Evolutionary conservation across 2,888 invertebrate species (phyloP), one percentile per base, ranked within the genome.

Genomic region (Aleiodes testaceus): DNA sequence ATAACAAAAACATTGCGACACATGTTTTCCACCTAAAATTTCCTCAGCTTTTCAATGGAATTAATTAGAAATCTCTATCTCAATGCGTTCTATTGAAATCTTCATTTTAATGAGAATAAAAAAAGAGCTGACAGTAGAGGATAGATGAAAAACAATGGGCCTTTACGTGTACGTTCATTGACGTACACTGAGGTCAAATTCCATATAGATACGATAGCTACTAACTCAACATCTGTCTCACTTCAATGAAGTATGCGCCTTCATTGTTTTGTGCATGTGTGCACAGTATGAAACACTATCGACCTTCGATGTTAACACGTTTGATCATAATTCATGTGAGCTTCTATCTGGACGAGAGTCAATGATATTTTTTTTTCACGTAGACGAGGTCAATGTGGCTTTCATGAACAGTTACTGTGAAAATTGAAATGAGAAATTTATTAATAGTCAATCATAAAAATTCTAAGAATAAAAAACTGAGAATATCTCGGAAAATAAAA

Each of bases 151-250:
- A 47, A 49, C 47, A 49, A 64, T 64, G 18, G 47, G 44, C 63
- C 22, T 42, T 64, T 64, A 36, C 59, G 18, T 59, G 42, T 11
- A 44, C 42, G 42, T 59, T 59, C 59, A 59, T 59, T 70, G 67
- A 72, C 68, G 63, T 50, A 53, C 61, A 20, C 79, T 75, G 79
- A 80, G 80, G 80, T 80, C 79, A 80, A 79, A 80, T 79, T 80
- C 80, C 78, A 73, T 42, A 16, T 42, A 16, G 36, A 42, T 12
- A 47, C n/a, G n/a, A 47, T 47, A 5, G 16, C 16, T 47, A 47
- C 47, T 47, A 47, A 16, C 5, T 14, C 14, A 16, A 12, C 47
- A 20, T 53, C 22, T 53, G 6, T 53, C n/a, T 65, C 11, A 49
- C 20, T 65, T 49, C 26, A 65, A 49, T 49, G 12, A 26, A 49